phyloP scores from a whole-genome alignment of 2,113 vertebrate species.

The Danionella cerebrum region DNA sequence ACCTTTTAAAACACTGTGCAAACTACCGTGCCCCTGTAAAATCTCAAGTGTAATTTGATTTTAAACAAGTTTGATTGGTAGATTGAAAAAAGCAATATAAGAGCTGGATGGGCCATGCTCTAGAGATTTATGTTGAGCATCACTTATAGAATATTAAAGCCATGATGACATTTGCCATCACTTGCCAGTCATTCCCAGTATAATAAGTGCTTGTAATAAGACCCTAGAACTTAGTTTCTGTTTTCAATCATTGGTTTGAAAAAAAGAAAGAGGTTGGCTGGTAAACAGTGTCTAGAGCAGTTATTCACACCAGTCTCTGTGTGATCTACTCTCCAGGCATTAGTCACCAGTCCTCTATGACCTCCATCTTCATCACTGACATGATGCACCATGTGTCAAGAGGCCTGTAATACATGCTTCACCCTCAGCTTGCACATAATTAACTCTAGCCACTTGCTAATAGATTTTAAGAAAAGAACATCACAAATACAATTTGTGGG shows the following conservation, averaged over 20 bases:
- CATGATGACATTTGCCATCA: not conserved
- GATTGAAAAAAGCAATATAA: too few relatives aligned
- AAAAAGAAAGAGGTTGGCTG: not conserved
- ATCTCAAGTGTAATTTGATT: too few relatives aligned
- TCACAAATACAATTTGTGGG: too few relatives aligned
- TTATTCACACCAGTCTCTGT: not conserved
- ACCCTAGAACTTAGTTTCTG: not conserved
- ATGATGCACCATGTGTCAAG: not conserved
- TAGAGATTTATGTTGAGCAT: too few relatives aligned
- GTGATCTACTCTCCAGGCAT: not conserved
- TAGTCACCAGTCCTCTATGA: not conserved
- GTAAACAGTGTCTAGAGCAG: not conserved
- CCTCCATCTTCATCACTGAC: not conserved
- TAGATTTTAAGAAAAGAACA: too few relatives aligned
- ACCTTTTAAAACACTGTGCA: too few relatives aligned
- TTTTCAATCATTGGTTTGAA: not conserved
- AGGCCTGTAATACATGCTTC: not conserved
- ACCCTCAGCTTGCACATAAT: not conserved
- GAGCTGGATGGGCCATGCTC: too few relatives aligned
- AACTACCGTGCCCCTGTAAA: too few relatives aligned
- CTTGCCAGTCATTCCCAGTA: too few relatives aligned
- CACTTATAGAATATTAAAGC: too few relatives aligned
- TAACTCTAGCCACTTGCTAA: not conserved
- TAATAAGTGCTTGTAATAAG: not conserved
- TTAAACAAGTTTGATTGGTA: too few relatives aligned